phyloP scores from a whole-genome alignment of 2,113 vertebrate species.

The Hippocampus mohnikei region DNA sequence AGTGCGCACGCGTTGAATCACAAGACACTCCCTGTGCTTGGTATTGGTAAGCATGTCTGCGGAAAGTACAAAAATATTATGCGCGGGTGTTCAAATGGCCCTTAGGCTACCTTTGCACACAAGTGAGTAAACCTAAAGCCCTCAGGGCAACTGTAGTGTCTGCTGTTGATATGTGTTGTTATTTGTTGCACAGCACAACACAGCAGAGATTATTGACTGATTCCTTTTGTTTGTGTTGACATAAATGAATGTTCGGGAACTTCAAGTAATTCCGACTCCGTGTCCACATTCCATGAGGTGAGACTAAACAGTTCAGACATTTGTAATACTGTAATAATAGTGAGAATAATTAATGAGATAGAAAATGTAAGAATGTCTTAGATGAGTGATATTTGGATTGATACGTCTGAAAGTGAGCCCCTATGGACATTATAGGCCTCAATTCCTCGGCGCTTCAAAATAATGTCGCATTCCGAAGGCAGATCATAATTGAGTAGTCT shows the following conservation, averaged over 20 bases:
- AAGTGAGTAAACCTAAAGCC: neutral
- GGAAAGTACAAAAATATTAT: conserved; percentile 16
- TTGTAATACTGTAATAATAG: too few relatives aligned
- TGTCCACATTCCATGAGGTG: too few relatives aligned
- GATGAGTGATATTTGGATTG: too few relatives aligned
- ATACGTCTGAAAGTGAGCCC: too few relatives aligned
- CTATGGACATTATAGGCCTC: neutral
- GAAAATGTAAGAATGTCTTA: too few relatives aligned
- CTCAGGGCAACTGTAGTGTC: neutral
- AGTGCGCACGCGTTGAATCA: conserved; percentile 41
- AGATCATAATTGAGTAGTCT: too few relatives aligned
- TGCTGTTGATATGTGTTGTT: neutral
- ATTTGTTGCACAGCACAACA: neutral
- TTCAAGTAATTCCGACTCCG: too few relatives aligned
- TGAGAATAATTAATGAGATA: too few relatives aligned
- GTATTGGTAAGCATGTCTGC: conserved; percentile 55
- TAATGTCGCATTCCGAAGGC: too few relatives aligned
- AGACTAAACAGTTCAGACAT: too few relatives aligned
- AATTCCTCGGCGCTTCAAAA: too few relatives aligned
- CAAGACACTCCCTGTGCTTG: conserved; percentile 60
- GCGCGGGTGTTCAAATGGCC: neutral
- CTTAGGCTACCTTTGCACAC: neutral
- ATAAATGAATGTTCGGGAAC: neutral
- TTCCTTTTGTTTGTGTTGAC: neutral
- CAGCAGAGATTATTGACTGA: neutral